Percentiles rank a stretch among this genome's conserved stretches.
Conservation (phyloP, 2,113 vertebrate species). For the Apistogramma diplotaenia region DNA sequence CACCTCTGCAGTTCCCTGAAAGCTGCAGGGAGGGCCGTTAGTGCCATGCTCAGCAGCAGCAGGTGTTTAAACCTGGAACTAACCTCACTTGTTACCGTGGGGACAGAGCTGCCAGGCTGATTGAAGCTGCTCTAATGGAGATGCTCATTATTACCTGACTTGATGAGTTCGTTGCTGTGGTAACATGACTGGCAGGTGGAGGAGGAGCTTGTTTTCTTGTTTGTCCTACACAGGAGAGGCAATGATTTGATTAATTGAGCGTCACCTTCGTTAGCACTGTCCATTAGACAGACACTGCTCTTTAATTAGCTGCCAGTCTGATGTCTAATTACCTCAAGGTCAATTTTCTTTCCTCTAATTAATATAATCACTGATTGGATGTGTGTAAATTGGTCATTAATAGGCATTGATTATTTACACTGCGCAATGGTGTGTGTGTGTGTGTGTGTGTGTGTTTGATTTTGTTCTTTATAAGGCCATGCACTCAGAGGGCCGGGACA, state of each 20-base stretch:
- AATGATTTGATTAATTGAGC: neutral
- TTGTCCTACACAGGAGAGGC: neutral
- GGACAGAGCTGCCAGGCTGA: neutral
- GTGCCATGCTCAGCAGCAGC: neutral
- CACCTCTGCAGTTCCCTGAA: neutral
- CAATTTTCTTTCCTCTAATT: neutral
- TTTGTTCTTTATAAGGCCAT: constrained; percentile 79
- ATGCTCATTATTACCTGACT: neutral
- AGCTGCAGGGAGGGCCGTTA: neutral
- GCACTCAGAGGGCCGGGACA: constrained; percentile 88
- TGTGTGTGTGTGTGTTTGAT: neutral
- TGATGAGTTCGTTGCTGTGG: constrained; percentile 26
- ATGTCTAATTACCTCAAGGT: neutral
- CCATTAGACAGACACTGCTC: neutral
- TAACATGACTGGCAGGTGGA: neutral
- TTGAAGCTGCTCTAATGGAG: constrained; percentile 26
- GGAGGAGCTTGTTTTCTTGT: neutral
- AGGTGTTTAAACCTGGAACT: neutral
- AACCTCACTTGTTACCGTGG: neutral
- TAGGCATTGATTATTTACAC: neutral
- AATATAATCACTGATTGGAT: neutral
- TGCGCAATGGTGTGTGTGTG: neutral
- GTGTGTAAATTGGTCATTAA: neutral
- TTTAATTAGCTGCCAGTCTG: constrained; percentile 3
- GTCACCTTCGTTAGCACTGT: neutral